Evolutionary conservation across 2,797 vertebrate species (phyloP).

Genomic region (Sebastes paucispinis): DNA sequence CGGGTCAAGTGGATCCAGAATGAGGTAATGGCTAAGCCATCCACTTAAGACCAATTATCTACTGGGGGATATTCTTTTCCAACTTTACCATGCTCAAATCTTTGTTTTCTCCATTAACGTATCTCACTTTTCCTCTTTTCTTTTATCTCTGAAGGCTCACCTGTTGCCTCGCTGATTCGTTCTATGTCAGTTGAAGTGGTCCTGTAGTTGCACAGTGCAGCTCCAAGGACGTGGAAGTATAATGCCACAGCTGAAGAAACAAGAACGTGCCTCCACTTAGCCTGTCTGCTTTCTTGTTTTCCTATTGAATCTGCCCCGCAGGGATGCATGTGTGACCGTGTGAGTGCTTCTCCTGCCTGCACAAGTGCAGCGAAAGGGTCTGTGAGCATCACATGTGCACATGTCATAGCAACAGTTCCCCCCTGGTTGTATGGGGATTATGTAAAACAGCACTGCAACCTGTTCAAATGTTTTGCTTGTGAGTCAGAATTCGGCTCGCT

Average conservation of each 20-base stretch:
- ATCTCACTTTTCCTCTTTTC: slow-evolving; percentile 6
- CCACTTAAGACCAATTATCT: slow-evolving; percentile 54
- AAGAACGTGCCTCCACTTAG: slow-evolving; percentile 72
- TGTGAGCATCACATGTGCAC: slow-evolving; percentile 25
- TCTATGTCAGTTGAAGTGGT: slow-evolving; percentile 26
- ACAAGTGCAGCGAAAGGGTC: neutral
- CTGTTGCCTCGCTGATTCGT: slow-evolving; percentile 14
- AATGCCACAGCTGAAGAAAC: slow-evolving; percentile 79
- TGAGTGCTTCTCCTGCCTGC: slow-evolving; percentile 36
- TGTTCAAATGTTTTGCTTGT: slow-evolving; percentile 63
- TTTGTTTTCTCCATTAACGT: slow-evolving; percentile 21
- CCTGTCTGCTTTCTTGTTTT: slow-evolving; percentile 75
- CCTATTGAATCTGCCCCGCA: slow-evolving; percentile 60
- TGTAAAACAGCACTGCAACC: slow-evolving; percentile 56
- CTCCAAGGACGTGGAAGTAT: slow-evolving; percentile 48
- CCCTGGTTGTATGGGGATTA: slow-evolving; percentile 36
- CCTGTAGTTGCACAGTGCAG: slow-evolving; percentile 18
- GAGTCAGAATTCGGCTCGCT: slow-evolving; percentile 26
- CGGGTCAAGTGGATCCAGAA: slow-evolving; percentile 69
- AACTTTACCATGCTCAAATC: slow-evolving; percentile 1
- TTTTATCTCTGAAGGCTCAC: slow-evolving; percentile 26
- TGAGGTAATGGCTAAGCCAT: slow-evolving; percentile 75
- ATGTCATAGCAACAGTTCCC: slow-evolving; percentile 36
- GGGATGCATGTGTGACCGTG: slow-evolving; percentile 46
- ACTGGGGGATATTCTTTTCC: neutral